Percentiles rank a stretch among this genome's conserved stretches.
These are phyloP conservation scores for Rhinophrynus dorsalis DNA, from an alignment of 2,797 vertebrate genomes.

Conservation along the genomic window DNA sequence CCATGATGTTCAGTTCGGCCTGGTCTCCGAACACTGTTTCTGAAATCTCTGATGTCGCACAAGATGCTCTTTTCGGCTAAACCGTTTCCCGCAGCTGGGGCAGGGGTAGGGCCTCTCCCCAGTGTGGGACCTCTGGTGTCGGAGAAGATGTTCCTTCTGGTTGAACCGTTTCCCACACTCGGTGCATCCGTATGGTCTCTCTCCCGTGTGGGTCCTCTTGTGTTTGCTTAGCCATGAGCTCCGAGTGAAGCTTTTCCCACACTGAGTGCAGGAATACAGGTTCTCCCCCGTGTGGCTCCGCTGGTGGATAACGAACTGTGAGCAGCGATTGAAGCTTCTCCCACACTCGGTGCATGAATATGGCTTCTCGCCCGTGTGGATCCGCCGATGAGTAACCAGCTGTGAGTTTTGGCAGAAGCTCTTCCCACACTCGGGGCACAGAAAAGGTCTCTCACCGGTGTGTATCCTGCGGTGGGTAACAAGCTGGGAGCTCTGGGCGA, in stretches of 20 bases:
- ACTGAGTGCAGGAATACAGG: neutral
- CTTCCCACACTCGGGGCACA: slow-evolving; percentile 29
- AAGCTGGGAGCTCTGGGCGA: slow-evolving; percentile 44
- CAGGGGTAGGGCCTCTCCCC: slow-evolving; percentile 63
- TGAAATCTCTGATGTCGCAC: neutral
- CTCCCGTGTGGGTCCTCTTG: neutral
- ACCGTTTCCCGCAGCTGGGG: slow-evolving; percentile 48
- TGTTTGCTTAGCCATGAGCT: neutral
- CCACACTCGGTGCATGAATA: neutral
- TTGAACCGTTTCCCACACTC: slow-evolving; percentile 49
- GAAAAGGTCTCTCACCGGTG: neutral
- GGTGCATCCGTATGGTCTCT: neutral
- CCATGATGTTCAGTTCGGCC: too few species aligned
- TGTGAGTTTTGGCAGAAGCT: slow-evolving; percentile 17
- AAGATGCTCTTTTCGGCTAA: neutral
- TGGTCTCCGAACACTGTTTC: neutral
- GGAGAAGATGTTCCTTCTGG: slow-evolving; percentile 59
- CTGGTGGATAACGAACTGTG: neutral
- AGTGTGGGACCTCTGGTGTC: slow-evolving; percentile 59
- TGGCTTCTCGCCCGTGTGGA: neutral
- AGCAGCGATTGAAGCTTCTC: neutral
- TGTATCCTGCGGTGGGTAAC: slow-evolving; percentile 36
- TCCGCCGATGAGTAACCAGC: neutral
- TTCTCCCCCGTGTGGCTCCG: neutral
- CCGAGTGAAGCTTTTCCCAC: neutral